Evolutionary conservation across 1,140 invertebrate species (phyloP).

Genomic region (Drosophila saltans): DNA sequence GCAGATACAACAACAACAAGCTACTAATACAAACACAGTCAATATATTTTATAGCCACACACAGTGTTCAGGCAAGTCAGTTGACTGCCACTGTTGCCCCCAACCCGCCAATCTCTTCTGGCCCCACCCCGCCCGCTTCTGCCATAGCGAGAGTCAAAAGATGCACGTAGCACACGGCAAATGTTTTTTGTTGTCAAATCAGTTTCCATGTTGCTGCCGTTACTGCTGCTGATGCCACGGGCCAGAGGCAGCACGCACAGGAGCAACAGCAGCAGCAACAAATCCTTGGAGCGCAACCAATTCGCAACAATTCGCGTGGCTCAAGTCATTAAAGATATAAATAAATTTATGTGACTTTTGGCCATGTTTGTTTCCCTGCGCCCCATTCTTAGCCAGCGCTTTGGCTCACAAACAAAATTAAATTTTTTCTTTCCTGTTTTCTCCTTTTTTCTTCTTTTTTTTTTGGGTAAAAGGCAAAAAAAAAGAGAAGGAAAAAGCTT

Average conservation of each 20-base stretch:
- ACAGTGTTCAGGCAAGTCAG: constrained; percentile 32
- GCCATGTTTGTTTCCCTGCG: constrained; percentile 49
- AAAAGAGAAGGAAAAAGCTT: not conserved
- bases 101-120: constrained; percentile 21
- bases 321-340: constrained; percentile 82
- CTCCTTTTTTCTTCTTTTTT: not conserved
- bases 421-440: constrained; percentile 8
- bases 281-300: constrained; percentile 57
- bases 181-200: constrained; percentile 37
- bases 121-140: not conserved
- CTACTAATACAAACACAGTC: constrained; percentile 52
- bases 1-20: constrained; percentile 26
- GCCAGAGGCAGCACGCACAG: constrained; percentile 62
- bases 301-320: constrained; percentile 72
- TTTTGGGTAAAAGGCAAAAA: constrained; percentile 4
- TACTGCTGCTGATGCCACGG: constrained; percentile 29
- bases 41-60: constrained; percentile 77
- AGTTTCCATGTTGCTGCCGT: constrained; percentile 26
- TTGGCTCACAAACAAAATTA: constrained; percentile 12
- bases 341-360: constrained; percentile 83
- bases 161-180: constrained; percentile 76
- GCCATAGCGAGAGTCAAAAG: constrained; percentile 40
- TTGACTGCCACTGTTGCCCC: constrained; percentile 18
- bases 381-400: constrained; percentile 10
- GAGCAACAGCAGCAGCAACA: constrained; percentile 29